Percentiles rank a stretch among this genome's conserved stretches.
Evolutionary conservation across 2,888 invertebrate genomes (phyloP).

Genomic region (Erannis defoliaria): DNA sequence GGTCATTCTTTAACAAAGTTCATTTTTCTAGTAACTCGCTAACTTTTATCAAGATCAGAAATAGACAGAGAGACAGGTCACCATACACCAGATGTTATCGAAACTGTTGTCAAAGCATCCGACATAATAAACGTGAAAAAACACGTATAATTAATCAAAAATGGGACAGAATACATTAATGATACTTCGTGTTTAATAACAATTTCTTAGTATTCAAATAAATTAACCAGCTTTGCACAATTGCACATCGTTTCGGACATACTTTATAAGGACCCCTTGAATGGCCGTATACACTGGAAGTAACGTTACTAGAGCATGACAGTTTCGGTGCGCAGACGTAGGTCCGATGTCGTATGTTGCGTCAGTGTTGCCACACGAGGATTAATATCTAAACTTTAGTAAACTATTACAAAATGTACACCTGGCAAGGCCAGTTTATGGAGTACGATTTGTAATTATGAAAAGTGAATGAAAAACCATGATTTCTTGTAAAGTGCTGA

Average conservation of each 20-base stretch:
- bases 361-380: slow-evolving; percentile 66
- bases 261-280: slow-evolving; percentile 29
- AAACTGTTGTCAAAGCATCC: no score
- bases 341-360: slow-evolving; percentile 65
- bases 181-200: no score
- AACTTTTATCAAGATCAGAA: no score
- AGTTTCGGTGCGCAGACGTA: slow-evolving; percentile 54
- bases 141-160: no score
- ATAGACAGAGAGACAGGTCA: no score
- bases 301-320: slow-evolving; percentile 76
- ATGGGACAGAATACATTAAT: no score
- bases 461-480: slow-evolving; percentile 19
- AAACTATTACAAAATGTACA: slow-evolving; percentile 65
- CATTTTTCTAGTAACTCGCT: no score
- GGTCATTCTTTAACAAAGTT: no score
- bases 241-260: not conserved
- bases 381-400: slow-evolving; percentile 77
- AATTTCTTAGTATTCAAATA: no score
- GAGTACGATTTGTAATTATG: slow-evolving; percentile 46
- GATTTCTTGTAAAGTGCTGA: slow-evolving; percentile 32
- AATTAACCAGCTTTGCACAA: no score
- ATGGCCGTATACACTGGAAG: slow-evolving; percentile 30
- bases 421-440: slow-evolving; percentile 67
- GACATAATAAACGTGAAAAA: no score
- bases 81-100: no score